Evolutionary conservation across 1,140 invertebrate genomes (phyloP), one percentile per base, ranked within the genome.

Genomic region (Muscidifurax raptorellus): DNA sequence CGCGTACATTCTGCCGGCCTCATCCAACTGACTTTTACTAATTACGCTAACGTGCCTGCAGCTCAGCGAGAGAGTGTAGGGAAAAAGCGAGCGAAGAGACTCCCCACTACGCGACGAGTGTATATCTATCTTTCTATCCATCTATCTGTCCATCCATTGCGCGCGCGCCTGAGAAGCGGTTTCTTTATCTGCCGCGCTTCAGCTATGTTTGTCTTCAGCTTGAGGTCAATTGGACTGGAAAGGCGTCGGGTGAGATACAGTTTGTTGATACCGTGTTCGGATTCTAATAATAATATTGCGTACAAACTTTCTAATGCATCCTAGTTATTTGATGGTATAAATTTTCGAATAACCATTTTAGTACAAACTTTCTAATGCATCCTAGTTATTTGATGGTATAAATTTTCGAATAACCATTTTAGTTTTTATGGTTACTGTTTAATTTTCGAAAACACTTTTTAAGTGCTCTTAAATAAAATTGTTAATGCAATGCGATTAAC

Each of bases 21-120:
- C 52, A 66, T 66, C 66, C 79, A 22, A 47, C 44, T 72, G 67
- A 71, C 80, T 81, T 81, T 47, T 81, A 81, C 80, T 81, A 81
- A 81, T 81, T 81, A 59, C 80, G 52, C 69, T 52, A n/a, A 81
- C 80, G 80, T 81, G 80, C 80, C 69, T 81, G 27, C 47, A 18
- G 67, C 67, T 69, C 67, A 12, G 9, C 67, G 67, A 12, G 27
- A 15, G 13, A 36, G 22, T 7, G 52, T 6, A 59, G 22, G 22
- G 52, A 59, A 59, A 59, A 59, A 59, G 52, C 52, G 52, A 59
- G 22, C 52, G 52, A 59, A 59, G 52, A 59, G 76, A 18, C 28
- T 64, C 44, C 76, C 76, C 71, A 22, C 47, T 78, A 28, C 15
- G n/a, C 47, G n/a, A 52, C 40, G 12, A 28, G 25, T 12, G 12